Evolutionary conservation across 2,113 vertebrate genomes (phyloP).

Genomic region (Lagopus muta): DNA sequence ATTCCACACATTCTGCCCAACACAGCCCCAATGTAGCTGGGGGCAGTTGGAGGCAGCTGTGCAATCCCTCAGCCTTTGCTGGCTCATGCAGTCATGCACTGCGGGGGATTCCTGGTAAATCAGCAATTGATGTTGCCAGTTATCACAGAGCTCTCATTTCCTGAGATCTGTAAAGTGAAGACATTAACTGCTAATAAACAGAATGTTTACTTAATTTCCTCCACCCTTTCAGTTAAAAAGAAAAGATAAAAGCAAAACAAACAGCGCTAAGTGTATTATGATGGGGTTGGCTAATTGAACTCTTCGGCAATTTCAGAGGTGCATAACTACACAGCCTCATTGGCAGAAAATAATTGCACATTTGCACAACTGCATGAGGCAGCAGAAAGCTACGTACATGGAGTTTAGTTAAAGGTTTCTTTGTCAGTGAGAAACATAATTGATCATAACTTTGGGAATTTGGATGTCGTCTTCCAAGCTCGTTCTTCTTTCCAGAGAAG

Average conservation of each 20-base stretch:
- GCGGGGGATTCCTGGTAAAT: not conserved
- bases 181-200: not conserved
- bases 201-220: slow-evolving; percentile 14
- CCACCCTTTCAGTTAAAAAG: slow-evolving; percentile 24
- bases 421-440: not conserved
- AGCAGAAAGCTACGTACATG: not conserved
- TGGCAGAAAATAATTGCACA: not conserved
- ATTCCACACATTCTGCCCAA: not conserved
- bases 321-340: not conserved
- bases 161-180: rapidly evolving
- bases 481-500: not conserved
- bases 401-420: not conserved
- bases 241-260: slow-evolving; percentile 28
- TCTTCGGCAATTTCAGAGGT: slow-evolving; percentile 38
- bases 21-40: not conserved
- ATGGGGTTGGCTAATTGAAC: slow-evolving; percentile 31
- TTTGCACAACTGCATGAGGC: not conserved
- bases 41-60: rapidly evolving
- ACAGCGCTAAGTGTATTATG: slow-evolving; percentile 2
- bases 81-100: rapidly evolving
- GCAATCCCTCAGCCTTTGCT: not conserved
- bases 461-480: not conserved
- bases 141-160: not conserved
- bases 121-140: rapidly evolving
- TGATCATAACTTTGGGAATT: not conserved